These are phyloP conservation scores for Spodoptera picta DNA, from an alignment of 2,888 invertebrate species.

Conservation along the genomic window DNA sequence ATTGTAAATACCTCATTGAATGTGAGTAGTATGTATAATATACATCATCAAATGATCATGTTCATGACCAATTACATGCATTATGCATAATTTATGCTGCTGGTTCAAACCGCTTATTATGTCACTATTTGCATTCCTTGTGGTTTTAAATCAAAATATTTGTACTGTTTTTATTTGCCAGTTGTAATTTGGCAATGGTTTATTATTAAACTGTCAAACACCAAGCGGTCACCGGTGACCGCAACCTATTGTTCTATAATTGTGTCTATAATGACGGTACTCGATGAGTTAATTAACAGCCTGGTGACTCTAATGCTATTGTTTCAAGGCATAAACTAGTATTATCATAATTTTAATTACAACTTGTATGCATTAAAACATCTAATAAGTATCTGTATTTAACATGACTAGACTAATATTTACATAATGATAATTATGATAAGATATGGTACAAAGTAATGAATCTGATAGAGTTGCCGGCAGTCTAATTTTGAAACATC, in stretches of 20 bases:
- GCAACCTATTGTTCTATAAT: too few relatives aligned
- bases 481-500: constrained; percentile 18
- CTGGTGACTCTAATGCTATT: constrained; percentile 35
- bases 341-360: constrained; percentile 18
- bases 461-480: constrained; percentile 36
- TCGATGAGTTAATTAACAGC: constrained; percentile 23
- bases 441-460: constrained; percentile 28
- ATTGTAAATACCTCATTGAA: constrained; percentile 7
- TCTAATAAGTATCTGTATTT: constrained; percentile 9
- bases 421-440: constrained; percentile 6
- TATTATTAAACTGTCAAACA: too few relatives aligned
- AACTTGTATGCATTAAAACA: constrained; percentile 8
- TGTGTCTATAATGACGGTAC: too few relatives aligned
- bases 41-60: constrained; percentile 15
- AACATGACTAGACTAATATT: constrained; percentile 5
- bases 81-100: constrained; percentile 25
- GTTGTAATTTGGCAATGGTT: constrained; percentile 14
- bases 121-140: constrained; percentile 24
- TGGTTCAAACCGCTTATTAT: constrained; percentile 22
- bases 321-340: constrained; percentile 7
- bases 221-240: too few relatives aligned
- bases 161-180: constrained; percentile 25
- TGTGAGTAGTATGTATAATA: constrained; percentile 11
- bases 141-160: too few relatives aligned
- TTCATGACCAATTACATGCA: constrained; percentile 29